phyloP scores from a whole-genome alignment of 2,797 vertebrate genomes.

The Diglossa cyanea region DNA sequence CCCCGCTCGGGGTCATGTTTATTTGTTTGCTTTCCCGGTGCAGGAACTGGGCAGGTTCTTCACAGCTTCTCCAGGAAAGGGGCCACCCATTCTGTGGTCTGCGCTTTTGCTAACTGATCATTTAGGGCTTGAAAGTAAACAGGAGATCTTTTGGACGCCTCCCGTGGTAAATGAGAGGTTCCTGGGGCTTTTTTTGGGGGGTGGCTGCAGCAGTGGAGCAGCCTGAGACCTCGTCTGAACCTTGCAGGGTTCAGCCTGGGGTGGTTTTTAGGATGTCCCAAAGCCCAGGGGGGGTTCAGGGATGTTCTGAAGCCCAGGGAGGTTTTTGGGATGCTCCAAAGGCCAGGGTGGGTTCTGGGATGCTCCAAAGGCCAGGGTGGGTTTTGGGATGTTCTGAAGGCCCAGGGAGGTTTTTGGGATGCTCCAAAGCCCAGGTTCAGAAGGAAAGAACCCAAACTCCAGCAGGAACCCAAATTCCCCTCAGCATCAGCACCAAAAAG shows the following conservation, averaged over 20 bases:
- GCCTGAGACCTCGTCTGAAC: slow-evolving; percentile 45
- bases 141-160: neutral
- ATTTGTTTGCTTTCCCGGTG: slow-evolving; percentile 30
- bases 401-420: neutral
- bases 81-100: slow-evolving; percentile 57
- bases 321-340: neutral
- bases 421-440: neutral
- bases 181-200: slow-evolving; percentile 20
- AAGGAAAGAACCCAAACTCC: neutral
- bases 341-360: neutral
- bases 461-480: neutral
- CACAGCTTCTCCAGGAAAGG: slow-evolving; percentile 55
- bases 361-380: neutral
- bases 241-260: neutral
- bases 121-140: neutral
- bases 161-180: neutral
- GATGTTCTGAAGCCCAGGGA: neutral
- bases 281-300: neutral
- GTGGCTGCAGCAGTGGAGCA: neutral
- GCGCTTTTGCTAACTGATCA: neutral
- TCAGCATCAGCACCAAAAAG: neutral
- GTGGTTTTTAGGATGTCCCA: neutral
- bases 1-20: slow-evolving; percentile 18
- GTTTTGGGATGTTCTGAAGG: neutral
- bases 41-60: slow-evolving; percentile 45